Evolutionary conservation across 2,113 vertebrate species (phyloP).

Genomic region (Sylvia atricapilla): DNA sequence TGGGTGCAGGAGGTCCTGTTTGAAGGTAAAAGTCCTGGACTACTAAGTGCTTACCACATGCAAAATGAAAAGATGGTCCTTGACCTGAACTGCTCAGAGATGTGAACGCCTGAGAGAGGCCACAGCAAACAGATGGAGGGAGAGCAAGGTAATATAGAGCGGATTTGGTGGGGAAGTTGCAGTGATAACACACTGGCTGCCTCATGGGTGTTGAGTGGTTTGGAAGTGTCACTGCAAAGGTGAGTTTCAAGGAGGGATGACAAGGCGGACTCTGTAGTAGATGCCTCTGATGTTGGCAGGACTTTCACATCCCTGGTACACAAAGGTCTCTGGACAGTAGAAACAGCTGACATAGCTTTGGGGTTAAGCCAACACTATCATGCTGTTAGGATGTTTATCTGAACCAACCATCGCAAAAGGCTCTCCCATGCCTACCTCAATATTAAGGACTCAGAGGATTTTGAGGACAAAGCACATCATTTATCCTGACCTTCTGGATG

Average conservation of each 20-base stretch:
- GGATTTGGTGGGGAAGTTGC: slow-evolving; percentile 33
- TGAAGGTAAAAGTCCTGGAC: not conserved
- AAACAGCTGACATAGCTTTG: slow-evolving; percentile 62
- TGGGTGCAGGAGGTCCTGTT: not conserved
- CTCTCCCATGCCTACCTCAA: slow-evolving; percentile 25
- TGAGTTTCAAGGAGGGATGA: slow-evolving; percentile 60
- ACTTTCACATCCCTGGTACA: slow-evolving; percentile 34
- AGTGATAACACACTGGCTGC: slow-evolving; percentile 38
- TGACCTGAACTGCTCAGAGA: not conserved
- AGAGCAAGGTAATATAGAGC: not conserved
- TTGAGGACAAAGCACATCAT: slow-evolving; percentile 11
- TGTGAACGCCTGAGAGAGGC: not conserved
- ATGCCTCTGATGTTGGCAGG: slow-evolving; percentile 36
- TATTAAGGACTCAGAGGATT: not conserved
- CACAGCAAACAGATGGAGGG: slow-evolving; percentile 47
- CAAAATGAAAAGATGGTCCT: slow-evolving; percentile 26
- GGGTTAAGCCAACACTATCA: slow-evolving; percentile 49
- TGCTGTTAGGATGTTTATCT: slow-evolving; percentile 63
- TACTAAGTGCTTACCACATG: slow-evolving; percentile 1
- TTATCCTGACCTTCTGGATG: slow-evolving; percentile 29
- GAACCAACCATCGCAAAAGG: not conserved
- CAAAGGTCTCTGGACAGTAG: slow-evolving; percentile 48
- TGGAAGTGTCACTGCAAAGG: slow-evolving; percentile 53
- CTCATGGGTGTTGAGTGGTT: slow-evolving; percentile 32
- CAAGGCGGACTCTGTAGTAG: not conserved